These are phyloP conservation scores for Philereme vetulata DNA, from an alignment of 2,888 invertebrate genomes.

Conservation along the genomic window DNA sequence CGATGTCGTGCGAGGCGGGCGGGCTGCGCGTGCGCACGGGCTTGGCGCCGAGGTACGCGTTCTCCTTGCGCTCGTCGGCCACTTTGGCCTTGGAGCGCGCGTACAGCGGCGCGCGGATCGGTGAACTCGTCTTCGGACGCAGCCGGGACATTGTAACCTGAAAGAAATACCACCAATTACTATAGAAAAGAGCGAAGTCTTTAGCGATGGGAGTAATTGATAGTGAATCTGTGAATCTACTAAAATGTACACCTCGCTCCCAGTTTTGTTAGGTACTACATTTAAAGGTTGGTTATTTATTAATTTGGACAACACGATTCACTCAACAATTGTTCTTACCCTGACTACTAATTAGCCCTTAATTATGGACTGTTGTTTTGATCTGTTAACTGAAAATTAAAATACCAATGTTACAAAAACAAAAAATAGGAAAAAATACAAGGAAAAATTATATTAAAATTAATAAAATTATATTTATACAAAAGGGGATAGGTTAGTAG, in stretches of 20 bases:
- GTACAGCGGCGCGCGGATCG: conserved; percentile 66
- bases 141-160: conserved; percentile 75
- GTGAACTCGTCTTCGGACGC: conserved; percentile 69
- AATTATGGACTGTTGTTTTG: conserved; percentile 59
- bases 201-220: neutral
- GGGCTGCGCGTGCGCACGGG: conserved; percentile 56
- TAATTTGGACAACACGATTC: conserved; percentile 59
- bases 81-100: conserved; percentile 69
- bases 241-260: conserved; percentile 33
- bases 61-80: conserved; percentile 76
- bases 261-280: conserved; percentile 50
- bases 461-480: neutral
- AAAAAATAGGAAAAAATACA: conserved; percentile 13
- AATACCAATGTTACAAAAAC: conserved; percentile 38
- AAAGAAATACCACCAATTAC: conserved; percentile 38
- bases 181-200: neutral
- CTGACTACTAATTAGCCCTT: conserved; percentile 52
- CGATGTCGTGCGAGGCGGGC: conserved; percentile 54
- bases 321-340: conserved; percentile 68
- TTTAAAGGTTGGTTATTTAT: conserved; percentile 54
- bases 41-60: conserved; percentile 71
- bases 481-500: neutral
- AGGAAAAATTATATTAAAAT: no score
- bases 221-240: neutral
- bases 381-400: conserved; percentile 78